phyloP scores from a whole-genome alignment of 2,888 invertebrate genomes.

The Caenorhabditis sulstoni region DNA sequence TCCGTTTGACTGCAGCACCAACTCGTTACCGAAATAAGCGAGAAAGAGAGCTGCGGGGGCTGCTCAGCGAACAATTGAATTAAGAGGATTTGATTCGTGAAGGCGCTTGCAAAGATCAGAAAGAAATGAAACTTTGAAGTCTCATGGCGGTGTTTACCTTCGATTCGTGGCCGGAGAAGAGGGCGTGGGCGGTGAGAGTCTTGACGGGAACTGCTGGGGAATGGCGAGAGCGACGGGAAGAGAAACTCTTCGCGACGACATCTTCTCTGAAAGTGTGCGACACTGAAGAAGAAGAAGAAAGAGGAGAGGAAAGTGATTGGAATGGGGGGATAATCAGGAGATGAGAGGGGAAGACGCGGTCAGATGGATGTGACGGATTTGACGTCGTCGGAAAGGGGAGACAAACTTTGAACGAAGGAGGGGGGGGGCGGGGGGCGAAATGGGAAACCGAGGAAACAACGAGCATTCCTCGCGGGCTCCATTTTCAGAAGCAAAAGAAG shows the following conservation, averaged over 20 bases:
- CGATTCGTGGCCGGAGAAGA: slow-evolving; percentile 40
- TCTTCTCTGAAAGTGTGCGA: slow-evolving; percentile 1
- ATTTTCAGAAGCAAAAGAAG: not conserved
- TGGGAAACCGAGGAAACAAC: slow-evolving; percentile 1
- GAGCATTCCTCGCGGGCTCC: not conserved
- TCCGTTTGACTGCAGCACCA: slow-evolving; percentile 12
- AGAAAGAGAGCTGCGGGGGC: not conserved
- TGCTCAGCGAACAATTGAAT: slow-evolving; percentile 6
- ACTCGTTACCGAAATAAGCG: slow-evolving; percentile 15
- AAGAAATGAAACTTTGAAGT: not conserved
- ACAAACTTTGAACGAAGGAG: slow-evolving; percentile 8
- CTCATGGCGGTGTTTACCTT: too few species aligned
- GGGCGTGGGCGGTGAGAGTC: slow-evolving; percentile 49
- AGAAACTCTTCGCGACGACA: slow-evolving; percentile 55
- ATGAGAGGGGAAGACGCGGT: slow-evolving; percentile 1
- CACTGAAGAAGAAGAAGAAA: not conserved
- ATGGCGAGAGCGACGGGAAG: slow-evolving; percentile 56
- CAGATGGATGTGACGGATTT: slow-evolving; percentile 15
- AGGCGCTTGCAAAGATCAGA: too few species aligned
- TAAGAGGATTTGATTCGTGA: not conserved
- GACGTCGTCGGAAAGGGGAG: slow-evolving; percentile 7
- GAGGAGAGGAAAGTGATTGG: not conserved
- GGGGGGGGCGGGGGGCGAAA: too few species aligned
- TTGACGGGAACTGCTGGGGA: slow-evolving; percentile 53
- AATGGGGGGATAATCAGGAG: not conserved